Evolutionary conservation across 2,797 vertebrate species (phyloP), one percentile per base, ranked within the genome.

Genomic region (Danio albolineatus): DNA sequence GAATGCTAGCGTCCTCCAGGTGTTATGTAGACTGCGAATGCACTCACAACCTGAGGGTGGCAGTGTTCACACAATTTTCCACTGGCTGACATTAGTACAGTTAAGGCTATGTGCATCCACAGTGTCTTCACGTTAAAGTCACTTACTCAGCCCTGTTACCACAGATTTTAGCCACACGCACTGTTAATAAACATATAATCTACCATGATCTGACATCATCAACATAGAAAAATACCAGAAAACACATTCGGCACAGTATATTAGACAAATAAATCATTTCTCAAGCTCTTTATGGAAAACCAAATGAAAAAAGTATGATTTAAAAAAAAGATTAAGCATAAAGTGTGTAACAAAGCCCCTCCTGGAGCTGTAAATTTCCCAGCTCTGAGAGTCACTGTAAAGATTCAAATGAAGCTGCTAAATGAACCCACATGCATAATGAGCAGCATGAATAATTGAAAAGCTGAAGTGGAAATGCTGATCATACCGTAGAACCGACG

Each of bases 371-470:
- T 19, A 66, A 28, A 59, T 76, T 59, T 71, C 36, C 44, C 4
- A 48, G 28, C 57, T 67, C 28, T 28, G 73, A 72, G 59, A 78
- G 28, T 16, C 9, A 66, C 65, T 76, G 62, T 73, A 82, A 73
- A 84, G 82, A 82, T 84, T 85, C 77, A 81, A 85, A 88, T 83
- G 81, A 84, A 86, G 79, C 77, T 79, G 82, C 82, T 83, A 78
- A 84, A 84, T 67, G 79, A 83, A 79, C 71, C 81, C 71, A 72
- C 72, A 82, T 85, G 82, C 84, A 84, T 86, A 86, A 87, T 88
- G 82, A 86, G 77, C 48, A 48, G 46, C 73, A 86, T 87, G 81
- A 87, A 88, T 88, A 87, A 86, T 86, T 86, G 57, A 87, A 85
- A 49, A 51, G 43, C 78, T 73, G 48, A 65, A 80, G 76, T 75